A percentile compares a stretch with the other conserved stretches of the same genome.
phyloP scores from a whole-genome alignment of 2,797 vertebrate genomes.

The Eulemur coronatus region DNA sequence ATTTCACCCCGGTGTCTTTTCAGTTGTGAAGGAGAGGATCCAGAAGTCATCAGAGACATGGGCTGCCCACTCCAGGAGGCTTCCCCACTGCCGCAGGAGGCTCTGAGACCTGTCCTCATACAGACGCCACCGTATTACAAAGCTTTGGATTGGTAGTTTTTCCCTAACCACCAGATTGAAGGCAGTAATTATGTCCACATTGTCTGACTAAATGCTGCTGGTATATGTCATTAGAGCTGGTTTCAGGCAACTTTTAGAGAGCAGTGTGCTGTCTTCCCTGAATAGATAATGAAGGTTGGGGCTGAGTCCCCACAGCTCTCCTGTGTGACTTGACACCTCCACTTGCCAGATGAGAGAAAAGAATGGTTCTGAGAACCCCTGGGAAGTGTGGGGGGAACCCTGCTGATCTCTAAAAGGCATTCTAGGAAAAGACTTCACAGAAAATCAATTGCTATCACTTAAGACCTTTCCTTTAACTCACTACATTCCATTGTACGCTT shows the following conservation, averaged over 20 bases:
- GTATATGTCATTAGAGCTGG: not conserved
- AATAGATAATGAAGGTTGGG: constrained; percentile 15
- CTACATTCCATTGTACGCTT: not conserved
- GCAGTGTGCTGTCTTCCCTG: not conserved
- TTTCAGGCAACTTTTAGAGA: not conserved
- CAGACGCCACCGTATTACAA: not conserved
- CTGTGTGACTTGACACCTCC: not conserved
- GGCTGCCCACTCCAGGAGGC: not conserved
- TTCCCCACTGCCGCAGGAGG: not conserved
- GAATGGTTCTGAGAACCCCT: constrained; percentile 50
- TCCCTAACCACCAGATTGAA: not conserved
- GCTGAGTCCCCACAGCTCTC: not conserved
- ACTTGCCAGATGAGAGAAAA: constrained; percentile 15
- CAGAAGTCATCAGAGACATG: not conserved
- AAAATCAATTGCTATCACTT: constrained; percentile 64
- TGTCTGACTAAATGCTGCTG: constrained; percentile 26
- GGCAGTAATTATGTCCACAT: not conserved
- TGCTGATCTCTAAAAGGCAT: constrained; percentile 57
- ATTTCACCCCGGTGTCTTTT: not conserved
- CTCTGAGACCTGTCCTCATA: not conserved
- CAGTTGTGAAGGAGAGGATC: not conserved
- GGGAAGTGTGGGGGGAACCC: constrained; percentile 29
- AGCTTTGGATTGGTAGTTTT: not conserved
- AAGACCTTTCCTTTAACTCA: constrained; percentile 63
- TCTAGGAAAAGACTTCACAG: constrained; percentile 64